Evolutionary conservation across 2,797 vertebrate genomes (phyloP), one percentile per base, ranked within the genome.

Genomic region (Brachyrhaphis roseni): DNA sequence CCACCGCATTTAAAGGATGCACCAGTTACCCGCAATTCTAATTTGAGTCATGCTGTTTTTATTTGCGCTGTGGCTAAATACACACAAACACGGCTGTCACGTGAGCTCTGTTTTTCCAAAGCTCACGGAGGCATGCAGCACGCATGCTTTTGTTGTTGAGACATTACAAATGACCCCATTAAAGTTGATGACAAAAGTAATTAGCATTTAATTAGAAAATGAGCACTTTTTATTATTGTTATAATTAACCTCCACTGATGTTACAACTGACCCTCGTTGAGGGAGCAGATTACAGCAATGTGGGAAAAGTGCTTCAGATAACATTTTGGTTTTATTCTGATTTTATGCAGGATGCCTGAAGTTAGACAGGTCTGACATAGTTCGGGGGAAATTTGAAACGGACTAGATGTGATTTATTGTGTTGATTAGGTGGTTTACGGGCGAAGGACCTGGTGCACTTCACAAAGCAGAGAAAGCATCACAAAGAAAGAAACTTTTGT

Each of bases 121-220:
- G 84, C 23, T 77, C 78, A 84, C 51, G 78, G 13, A 86, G 74
- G 46, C 82, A 57, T 76, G 55, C 77, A 46, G 84, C 71, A 71
- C 46, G 55, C 81, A 80, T 43, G 31, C 64, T 76, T 74, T 73
- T 85, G 78, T 89, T 86, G 82, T 85, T 91, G 86, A 89, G 89
- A 84, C 74, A 72, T 91, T 92, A 92, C 86, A 87, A 91, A 92
- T 86, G 89, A 93, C 86, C 88, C 89, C 82, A 90, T 93, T 93
- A 91, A 91, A 93, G 91, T 87, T 91, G 91, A 94, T 91, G 92
- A 92, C 86, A 84, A 91, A 89, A 86, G 90, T 91, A 90, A 94
- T 94, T 91, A 88, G 85, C 80, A 76, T 91, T 91, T 89, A 93
- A 94, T 94, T 92, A 89, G 74, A 85, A 90, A 92, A 88, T 90